Percentiles rank a stretch among this genome's conserved stretches.
Evolutionary conservation across 2,797 vertebrate species (phyloP).

Genomic region (Florisuga fusca): DNA sequence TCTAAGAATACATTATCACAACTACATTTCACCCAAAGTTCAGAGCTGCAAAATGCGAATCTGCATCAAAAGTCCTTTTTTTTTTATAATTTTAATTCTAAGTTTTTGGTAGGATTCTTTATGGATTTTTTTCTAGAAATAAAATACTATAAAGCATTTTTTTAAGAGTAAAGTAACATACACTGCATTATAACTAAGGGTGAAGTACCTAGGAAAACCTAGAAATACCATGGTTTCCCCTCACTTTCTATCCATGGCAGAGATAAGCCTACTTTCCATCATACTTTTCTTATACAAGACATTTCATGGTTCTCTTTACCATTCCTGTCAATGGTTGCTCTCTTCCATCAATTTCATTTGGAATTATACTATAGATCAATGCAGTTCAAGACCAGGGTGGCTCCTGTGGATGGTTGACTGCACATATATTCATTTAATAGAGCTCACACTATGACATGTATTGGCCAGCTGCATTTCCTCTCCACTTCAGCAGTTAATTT

Average conservation of each 20-base stretch:
- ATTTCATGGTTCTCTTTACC: slow-evolving; percentile 90
- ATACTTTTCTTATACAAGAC: slow-evolving; percentile 86
- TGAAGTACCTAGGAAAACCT: neutral
- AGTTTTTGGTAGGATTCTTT: neutral
- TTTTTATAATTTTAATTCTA: neutral
- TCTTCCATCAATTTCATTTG: slow-evolving; percentile 94
- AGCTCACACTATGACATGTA: slow-evolving; percentile 78
- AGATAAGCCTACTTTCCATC: slow-evolving; percentile 84
- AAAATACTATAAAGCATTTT: neutral
- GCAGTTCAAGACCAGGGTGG: slow-evolving; percentile 88
- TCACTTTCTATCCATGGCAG: neutral
- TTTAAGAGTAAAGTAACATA: neutral
- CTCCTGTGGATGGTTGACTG: slow-evolving; percentile 75
- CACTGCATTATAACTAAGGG: neutral
- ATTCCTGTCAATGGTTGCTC: slow-evolving; percentile 91
- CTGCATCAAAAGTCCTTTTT: neutral
- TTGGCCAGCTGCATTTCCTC: slow-evolving; percentile 78
- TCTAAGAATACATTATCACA: neutral
- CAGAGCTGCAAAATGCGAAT: neutral
- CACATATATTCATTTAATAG: slow-evolving; percentile 77
- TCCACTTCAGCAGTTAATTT: slow-evolving; percentile 82
- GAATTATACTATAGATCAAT: slow-evolving; percentile 93
- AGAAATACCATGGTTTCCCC: neutral
- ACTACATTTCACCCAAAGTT: neutral
- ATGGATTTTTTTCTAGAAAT: neutral